These are phyloP conservation scores for Chloroceryle inda DNA, from an alignment of 2,797 vertebrate species.

Conservation along the genomic window DNA sequence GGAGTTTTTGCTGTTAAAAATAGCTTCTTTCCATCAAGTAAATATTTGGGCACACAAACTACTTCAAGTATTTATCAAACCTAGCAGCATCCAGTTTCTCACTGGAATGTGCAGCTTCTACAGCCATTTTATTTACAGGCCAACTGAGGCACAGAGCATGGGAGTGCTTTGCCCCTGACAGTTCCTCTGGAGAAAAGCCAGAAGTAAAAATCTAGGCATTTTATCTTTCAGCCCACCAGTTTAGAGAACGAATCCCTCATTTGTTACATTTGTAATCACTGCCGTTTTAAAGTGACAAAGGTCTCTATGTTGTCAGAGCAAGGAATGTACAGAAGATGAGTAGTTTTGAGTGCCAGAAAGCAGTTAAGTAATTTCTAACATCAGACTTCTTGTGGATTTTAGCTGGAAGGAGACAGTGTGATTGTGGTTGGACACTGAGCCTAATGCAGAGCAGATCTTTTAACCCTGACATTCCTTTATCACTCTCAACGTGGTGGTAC, in stretches of 20 bases:
- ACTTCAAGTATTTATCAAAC: not conserved
- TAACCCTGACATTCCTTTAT: not conserved
- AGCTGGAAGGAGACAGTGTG: conserved; percentile 36
- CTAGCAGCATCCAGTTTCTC: not conserved
- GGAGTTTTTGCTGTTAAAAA: not conserved
- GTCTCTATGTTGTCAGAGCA: conserved; percentile 16
- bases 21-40: not conserved
- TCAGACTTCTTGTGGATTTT: not conserved
- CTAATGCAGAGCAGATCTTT: not conserved
- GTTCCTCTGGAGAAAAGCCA: not conserved
- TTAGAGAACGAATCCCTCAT: not conserved
- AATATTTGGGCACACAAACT: not conserved
- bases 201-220: not conserved
- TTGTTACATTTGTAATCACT: not conserved
- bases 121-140: not conserved
- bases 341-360: conserved; percentile 23
- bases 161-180: not conserved
- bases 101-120: not conserved
- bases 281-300: conserved; percentile 27
- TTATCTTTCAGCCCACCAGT: not conserved
- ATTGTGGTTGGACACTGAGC: conserved; percentile 14
- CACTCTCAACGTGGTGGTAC: not conserved
- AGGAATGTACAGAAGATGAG: conserved; percentile 26
- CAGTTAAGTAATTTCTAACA: conserved; percentile 38
- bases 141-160: not conserved